Conservation (phyloP, 2,113 vertebrate species). For the Tapirus terrestris region DNA sequence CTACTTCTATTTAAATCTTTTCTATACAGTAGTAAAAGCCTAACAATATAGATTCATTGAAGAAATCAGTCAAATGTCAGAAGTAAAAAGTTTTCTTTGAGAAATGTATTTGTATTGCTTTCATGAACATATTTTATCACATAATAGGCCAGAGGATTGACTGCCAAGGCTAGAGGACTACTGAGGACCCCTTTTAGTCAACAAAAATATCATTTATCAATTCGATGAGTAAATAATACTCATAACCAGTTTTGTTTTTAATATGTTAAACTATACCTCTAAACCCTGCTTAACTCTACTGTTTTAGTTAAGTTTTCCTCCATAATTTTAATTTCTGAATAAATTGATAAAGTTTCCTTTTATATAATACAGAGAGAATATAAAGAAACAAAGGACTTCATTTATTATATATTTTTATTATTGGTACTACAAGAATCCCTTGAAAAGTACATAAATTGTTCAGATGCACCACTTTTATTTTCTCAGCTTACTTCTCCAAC, state of each 20-base stretch:
- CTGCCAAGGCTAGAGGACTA: neutral
- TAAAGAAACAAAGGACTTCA: neutral
- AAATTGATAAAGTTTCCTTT: neutral
- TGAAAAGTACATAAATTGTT: neutral
- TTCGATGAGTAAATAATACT: neutral
- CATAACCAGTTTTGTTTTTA: neutral
- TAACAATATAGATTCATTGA: neutral
- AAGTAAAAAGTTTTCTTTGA: slow-evolving; percentile 27
- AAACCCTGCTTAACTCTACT: neutral
- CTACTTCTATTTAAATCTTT: slow-evolving; percentile 9
- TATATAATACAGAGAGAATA: slow-evolving; percentile 9
- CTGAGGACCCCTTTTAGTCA: neutral
- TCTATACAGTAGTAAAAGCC: neutral
- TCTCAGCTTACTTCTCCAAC: neutral
- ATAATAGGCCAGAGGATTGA: neutral
- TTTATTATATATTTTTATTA: slow-evolving; percentile 14
- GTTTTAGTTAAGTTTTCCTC: neutral
- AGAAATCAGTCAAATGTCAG: neutral
- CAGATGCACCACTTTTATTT: neutral
- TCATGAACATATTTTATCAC: slow-evolving; percentile 11
- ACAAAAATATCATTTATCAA: neutral
- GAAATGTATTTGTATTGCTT: neutral
- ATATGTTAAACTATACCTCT: neutral
- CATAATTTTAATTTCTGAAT: slow-evolving; percentile 41
- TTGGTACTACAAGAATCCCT: neutral